A percentile compares a stretch with the other conserved stretches of the same genome.
These are phyloP conservation scores for Caranx melampygus DNA, from an alignment of 2,113 vertebrate genomes.

Conservation along the genomic window DNA sequence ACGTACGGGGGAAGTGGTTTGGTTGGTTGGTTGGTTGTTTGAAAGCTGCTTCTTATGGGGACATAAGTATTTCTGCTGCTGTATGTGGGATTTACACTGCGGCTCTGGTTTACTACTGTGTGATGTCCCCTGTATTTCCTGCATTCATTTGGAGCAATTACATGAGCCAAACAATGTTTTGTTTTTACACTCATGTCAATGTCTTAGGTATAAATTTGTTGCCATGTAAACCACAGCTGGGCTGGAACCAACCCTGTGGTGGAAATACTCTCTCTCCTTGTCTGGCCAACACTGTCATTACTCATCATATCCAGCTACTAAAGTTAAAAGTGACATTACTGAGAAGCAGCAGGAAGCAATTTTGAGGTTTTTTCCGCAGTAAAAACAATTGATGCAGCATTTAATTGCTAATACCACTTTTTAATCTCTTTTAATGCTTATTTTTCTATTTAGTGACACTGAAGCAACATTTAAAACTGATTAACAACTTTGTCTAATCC, in stretches of 20 bases:
- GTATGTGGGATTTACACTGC: neutral
- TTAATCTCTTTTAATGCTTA: neutral
- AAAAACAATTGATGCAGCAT: neutral
- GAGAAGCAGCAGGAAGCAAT: neutral
- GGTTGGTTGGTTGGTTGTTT: neutral
- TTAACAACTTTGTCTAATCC: neutral
- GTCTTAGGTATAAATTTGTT: too few relatives aligned
- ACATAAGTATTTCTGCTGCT: too few relatives aligned
- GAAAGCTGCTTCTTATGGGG: neutral
- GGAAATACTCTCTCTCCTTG: too few relatives aligned
- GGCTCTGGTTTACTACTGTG: neutral
- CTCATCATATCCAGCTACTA: neutral
- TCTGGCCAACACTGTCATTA: neutral
- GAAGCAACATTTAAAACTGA: neutral
- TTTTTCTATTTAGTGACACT: neutral
- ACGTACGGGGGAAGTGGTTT: neutral
- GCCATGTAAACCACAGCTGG: neutral
- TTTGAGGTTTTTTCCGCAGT: neutral
- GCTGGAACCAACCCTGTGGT: neutral
- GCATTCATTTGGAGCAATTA: neutral
- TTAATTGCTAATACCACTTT: neutral
- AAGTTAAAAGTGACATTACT: neutral
- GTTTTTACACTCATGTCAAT: too few relatives aligned
- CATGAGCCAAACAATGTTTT: neutral
- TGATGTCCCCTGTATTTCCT: neutral